Base-by-base conservation (phyloP, 2,113 vertebrate species). In the Lichenostomus cassidix region DNA sequence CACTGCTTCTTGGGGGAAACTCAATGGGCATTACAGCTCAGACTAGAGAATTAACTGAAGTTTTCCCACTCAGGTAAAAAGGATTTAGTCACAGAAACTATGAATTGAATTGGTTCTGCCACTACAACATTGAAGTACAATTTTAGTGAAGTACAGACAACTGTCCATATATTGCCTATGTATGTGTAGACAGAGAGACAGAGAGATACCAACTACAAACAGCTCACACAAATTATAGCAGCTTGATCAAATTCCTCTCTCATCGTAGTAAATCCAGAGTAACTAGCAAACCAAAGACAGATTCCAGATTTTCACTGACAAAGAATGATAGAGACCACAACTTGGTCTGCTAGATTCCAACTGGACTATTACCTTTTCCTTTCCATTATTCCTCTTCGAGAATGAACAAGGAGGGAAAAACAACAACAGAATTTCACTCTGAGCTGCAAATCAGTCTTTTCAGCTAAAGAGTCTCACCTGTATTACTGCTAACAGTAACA, bases 351-450 rank as follows among this genome's bases (percentile, higher is more conserved):
- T 17, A n/a, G 31, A 67, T 37, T 91, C 52, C 41, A 74, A 1
- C 7, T 41, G 15, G 7, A 86, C 4, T 52, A 28, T 49, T 62
- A 56, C 14, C 2, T 64, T 81, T 39, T 59, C 24, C 46, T 89
- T 90, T 75, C 21, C 25, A 44, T 65, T 76, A 58, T 31, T 85
- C 28, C 15, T 15, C 11, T 85, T 59, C n/a, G 24, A 92, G 42
- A 84, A 63, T 3, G 7, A 76, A 31, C 0, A 0, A 44, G 11
- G 15, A 33, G 9, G 1, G 13, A 1, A 16, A 58, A 59, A 53
- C 13, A 7, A 0, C 33, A 28, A 4, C 0, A 86, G 35, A 87
- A 90, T 62, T 74, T 77, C 4, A 28, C 35, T 60, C 49, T 69
- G n/a, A 83, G 10, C n/a, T 58, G 13, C n/a, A 90, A 44, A 68